phyloP scores from a whole-genome alignment of 2,113 vertebrate genomes.

The Albula glossodonta region DNA sequence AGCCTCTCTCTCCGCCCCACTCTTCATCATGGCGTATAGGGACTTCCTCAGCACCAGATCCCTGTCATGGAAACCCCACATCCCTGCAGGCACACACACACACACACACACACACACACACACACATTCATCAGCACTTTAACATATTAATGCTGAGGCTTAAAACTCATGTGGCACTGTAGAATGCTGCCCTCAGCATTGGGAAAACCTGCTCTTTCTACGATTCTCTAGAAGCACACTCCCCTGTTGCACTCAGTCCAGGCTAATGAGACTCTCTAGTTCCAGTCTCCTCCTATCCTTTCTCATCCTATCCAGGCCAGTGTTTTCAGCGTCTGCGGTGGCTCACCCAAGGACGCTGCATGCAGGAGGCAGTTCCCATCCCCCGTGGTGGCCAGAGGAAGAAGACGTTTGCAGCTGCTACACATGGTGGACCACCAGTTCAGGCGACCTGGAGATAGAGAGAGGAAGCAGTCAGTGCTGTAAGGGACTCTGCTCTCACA shows the following conservation, averaged over 20 bases:
- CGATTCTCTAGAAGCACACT: too few relatives aligned
- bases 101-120: slow-evolving; percentile 37
- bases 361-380: slow-evolving; percentile 98
- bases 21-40: slow-evolving; percentile 96
- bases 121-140: neutral
- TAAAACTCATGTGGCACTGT: neutral
- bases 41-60: slow-evolving; percentile 95
- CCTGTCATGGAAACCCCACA: slow-evolving; percentile 98
- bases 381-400: slow-evolving; percentile 94
- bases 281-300: neutral
- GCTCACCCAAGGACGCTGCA: slow-evolving; percentile 83
- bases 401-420: slow-evolving; percentile 92
- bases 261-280: neutral
- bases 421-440: slow-evolving; percentile 98
- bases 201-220: neutral
- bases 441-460: slow-evolving; percentile 80
- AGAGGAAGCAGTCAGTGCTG: neutral
- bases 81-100: slow-evolving; percentile 70
- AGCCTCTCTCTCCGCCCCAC: slow-evolving; percentile 88
- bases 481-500: neutral
- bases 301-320: neutral
- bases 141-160: neutral
- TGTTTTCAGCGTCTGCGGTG: too few relatives aligned
- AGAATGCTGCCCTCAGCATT: neutral
- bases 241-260: too few relatives aligned